Conservation (phyloP, 2,113 vertebrate species). For the Lathamus discolor region DNA sequence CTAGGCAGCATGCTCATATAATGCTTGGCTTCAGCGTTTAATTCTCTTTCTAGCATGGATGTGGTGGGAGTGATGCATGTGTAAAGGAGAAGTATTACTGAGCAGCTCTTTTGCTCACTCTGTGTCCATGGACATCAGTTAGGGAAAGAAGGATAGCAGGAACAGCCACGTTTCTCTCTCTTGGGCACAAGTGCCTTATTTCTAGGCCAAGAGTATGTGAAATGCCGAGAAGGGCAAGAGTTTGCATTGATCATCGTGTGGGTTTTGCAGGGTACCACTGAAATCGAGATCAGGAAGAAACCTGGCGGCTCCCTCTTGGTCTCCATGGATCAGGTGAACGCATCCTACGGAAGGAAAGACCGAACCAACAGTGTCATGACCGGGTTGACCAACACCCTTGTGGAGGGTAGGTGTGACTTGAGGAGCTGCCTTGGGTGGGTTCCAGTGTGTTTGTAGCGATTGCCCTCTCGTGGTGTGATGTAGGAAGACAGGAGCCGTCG, state of each 20-base stretch:
- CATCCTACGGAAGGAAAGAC: slow-evolving; percentile 91
- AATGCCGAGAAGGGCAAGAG: rapidly evolving
- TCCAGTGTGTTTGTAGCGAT: not conserved
- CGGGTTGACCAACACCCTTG: slow-evolving; percentile 91
- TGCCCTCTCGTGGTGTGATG: not conserved
- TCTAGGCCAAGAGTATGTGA: not conserved
- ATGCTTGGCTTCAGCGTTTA: not conserved
- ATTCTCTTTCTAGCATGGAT: slow-evolving; percentile 72
- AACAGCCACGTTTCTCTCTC: not conserved
- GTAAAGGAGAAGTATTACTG: not conserved
- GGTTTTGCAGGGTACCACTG: slow-evolving; percentile 82
- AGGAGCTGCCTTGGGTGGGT: not conserved
- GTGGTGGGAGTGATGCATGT: slow-evolving; percentile 30
- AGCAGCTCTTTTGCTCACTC: not conserved
- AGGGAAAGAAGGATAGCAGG: not conserved
- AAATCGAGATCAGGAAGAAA: slow-evolving; percentile 93
- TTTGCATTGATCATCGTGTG: not conserved
- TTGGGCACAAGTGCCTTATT: not conserved
- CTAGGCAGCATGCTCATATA: slow-evolving; percentile 74
- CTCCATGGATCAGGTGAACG: slow-evolving; percentile 95
- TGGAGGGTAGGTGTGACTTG: slow-evolving; percentile 84
- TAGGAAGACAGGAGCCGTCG: not conserved
- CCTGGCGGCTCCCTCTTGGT: slow-evolving; percentile 93
- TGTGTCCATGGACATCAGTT: rapidly evolving
- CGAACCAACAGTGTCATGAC: slow-evolving; percentile 95